phyloP scores from a whole-genome alignment of 2,888 invertebrate genomes.

The Mesorhabditis sp. region DNA sequence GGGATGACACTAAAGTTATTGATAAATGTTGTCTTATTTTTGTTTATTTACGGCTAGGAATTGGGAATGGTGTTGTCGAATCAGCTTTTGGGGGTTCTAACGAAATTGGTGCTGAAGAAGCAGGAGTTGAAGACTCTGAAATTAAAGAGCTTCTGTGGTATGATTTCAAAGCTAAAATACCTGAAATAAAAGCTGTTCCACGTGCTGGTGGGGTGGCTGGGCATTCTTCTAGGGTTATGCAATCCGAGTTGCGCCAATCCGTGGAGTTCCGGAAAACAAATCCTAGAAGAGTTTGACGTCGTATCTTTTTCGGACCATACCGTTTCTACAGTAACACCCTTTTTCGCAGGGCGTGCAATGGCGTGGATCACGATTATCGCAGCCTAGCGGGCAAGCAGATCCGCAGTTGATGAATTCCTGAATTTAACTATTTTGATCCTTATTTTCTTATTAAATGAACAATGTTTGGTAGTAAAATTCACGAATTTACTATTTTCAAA shows the following conservation, averaged over 20 bases:
- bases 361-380: conserved; percentile 42
- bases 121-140: neutral
- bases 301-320: conserved; percentile 1
- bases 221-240: conserved; percentile 37
- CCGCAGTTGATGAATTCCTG: conserved; percentile 43
- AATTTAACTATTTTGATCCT: neutral
- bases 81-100: conserved; percentile 4
- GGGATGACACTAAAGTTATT: neutral
- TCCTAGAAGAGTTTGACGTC: conserved; percentile 8
- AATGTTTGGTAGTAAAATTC: neutral
- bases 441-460: neutral
- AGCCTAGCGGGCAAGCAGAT: conserved; percentile 51
- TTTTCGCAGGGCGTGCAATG: conserved; percentile 49
- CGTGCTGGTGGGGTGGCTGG: conserved; percentile 13
- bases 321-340: conserved; percentile 51
- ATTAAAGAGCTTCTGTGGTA: neutral
- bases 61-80: neutral
- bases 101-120: neutral
- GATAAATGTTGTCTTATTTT: neutral
- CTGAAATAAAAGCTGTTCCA: neutral
- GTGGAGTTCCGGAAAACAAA: conserved; percentile 33
- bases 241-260: conserved; percentile 38
- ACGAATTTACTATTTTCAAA: neutral
- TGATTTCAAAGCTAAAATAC: neutral
- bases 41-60: conserved; percentile 6